Evolutionary conservation across 2,888 invertebrate species (phyloP).

Genomic region (Scrobipalpa costella): DNA sequence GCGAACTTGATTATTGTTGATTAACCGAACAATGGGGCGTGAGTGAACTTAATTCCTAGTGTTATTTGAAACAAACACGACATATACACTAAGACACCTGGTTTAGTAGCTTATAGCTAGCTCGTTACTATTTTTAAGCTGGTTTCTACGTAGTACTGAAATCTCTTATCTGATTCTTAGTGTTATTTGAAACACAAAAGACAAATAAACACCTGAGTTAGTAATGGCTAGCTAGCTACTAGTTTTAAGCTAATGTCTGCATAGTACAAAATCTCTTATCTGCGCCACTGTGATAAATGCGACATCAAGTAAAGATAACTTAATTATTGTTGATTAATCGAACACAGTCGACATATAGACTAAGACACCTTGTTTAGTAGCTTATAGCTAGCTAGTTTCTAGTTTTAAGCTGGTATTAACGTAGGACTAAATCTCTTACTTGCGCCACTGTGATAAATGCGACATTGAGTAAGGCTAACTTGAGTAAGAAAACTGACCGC

Average conservation of each 20-base stretch:
- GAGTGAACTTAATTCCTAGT: constrained; percentile 16
- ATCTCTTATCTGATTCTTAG: no score
- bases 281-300: constrained; percentile 10
- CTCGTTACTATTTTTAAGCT: no score
- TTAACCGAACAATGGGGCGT: constrained; percentile 18
- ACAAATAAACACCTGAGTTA: neutral
- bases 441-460: constrained; percentile 6
- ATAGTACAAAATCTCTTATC: neutral
- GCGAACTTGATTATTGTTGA: constrained; percentile 24
- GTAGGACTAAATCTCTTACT: neutral
- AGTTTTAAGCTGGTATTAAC: no score
- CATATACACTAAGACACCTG: no score
- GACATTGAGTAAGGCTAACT: constrained; percentile 16
- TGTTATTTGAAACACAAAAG: no score
- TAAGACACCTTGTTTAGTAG: no score
- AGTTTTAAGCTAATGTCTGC: no score
- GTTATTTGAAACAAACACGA: neutral
- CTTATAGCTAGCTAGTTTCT: no score
- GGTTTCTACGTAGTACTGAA: no score
- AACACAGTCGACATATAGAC: neutral
- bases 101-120: no score
- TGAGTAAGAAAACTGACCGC: no score
- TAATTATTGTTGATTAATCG: constrained; percentile 23
- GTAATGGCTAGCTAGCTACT: neutral
- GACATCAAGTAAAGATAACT: constrained; percentile 14